Evolutionary conservation across 2,113 vertebrate species (phyloP).

Genomic region (Caloenas nicobarica): DNA sequence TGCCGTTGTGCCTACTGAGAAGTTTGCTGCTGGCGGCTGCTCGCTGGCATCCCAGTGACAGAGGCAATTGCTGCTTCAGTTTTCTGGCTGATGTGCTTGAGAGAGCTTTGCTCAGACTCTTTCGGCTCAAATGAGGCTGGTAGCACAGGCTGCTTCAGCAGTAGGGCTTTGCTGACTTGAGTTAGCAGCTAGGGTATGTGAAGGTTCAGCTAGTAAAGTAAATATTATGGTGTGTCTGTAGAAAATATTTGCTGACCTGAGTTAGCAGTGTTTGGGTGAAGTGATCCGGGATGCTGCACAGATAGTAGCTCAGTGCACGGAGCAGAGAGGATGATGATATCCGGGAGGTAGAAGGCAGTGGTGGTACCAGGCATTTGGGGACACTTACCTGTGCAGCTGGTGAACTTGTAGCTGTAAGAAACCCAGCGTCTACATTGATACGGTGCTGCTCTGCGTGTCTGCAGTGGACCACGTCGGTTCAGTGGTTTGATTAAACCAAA

Average conservation of each 20-base stretch:
- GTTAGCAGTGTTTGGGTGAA: not conserved
- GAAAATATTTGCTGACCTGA: not conserved
- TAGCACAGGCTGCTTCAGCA: not conserved
- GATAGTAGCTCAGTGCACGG: not conserved
- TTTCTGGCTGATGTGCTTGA: not conserved
- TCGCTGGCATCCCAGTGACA: not conserved
- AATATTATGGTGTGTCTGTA: not conserved
- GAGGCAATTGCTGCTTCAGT: not conserved
- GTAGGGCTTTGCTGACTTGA: not conserved
- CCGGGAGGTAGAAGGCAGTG: not conserved
- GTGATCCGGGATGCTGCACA: not conserved
- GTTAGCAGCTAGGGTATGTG: not conserved
- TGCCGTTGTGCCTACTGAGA: not conserved
- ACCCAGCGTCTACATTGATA: not conserved
- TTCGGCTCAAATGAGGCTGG: not conserved
- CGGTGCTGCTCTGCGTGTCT: not conserved
- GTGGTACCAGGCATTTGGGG: not conserved
- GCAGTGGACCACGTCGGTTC: accelerated
- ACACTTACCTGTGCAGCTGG: not conserved
- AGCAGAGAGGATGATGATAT: not conserved
- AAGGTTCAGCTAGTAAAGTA: not conserved
- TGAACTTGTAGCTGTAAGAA: not conserved
- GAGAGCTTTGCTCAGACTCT: not conserved
- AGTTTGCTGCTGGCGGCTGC: not conserved
- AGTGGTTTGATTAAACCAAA: not conserved